phyloP scores from a whole-genome alignment of 2,888 invertebrate species.

The Pimpla rufipes region DNA sequence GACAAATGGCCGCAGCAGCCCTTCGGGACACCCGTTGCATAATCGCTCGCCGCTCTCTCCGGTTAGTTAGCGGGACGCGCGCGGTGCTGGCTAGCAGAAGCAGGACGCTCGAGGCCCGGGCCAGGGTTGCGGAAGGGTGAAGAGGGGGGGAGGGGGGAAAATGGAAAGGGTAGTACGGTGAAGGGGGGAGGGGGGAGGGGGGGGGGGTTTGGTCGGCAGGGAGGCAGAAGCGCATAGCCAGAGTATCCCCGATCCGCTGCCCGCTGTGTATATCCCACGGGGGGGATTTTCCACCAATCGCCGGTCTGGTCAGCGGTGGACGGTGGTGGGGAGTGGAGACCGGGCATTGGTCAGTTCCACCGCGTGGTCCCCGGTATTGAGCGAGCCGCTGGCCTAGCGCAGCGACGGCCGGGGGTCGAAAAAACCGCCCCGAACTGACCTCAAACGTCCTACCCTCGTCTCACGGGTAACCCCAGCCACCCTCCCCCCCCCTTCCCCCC shows the following conservation, averaged over 20 bases:
- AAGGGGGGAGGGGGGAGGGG: slow-evolving; percentile 75
- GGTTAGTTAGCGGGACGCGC: slow-evolving; percentile 83
- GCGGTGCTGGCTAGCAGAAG: slow-evolving; percentile 42
- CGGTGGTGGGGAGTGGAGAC: slow-evolving; percentile 81
- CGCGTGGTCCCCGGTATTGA: slow-evolving; percentile 83
- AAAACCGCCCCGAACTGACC: slow-evolving; percentile 85
- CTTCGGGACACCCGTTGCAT: slow-evolving; percentile 80
- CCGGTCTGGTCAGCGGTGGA: slow-evolving; percentile 81
- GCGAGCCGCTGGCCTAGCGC: slow-evolving; percentile 77
- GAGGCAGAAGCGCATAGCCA: slow-evolving; percentile 24
- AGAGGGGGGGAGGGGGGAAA: slow-evolving; percentile 59
- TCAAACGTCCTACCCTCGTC: slow-evolving; percentile 85
- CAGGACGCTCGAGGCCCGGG: slow-evolving; percentile 50
- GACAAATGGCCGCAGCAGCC: not conserved
- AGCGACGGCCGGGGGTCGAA: slow-evolving; percentile 79
- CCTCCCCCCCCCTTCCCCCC: no score
- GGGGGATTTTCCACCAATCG: slow-evolving; percentile 82
- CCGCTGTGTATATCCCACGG: slow-evolving; percentile 59
- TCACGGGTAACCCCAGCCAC: slow-evolving; percentile 81
- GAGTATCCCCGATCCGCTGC: slow-evolving; percentile 60
- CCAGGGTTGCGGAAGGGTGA: slow-evolving; percentile 75
- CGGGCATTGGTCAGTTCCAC: slow-evolving; percentile 84
- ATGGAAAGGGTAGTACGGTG: no score
- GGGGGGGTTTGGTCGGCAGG: slow-evolving; percentile 4
- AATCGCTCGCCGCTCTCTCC: slow-evolving; percentile 78